phyloP scores from a whole-genome alignment of 2,888 invertebrate species.

The Drosophila rellima region DNA sequence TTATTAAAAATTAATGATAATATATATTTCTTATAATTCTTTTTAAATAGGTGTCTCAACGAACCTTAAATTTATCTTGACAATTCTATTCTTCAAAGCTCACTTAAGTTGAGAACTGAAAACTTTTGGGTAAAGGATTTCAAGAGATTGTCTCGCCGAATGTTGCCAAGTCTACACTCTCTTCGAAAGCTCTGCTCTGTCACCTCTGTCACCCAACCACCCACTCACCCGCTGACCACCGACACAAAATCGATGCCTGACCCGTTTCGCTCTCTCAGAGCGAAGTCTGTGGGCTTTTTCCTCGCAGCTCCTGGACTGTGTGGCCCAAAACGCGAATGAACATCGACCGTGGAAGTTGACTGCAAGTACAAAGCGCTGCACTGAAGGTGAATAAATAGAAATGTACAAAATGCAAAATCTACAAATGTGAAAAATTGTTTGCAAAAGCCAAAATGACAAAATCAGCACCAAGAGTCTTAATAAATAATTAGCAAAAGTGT shows the following conservation, averaged over 20 bases:
- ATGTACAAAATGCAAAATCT: slow-evolving; percentile 30
- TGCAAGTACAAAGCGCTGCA: slow-evolving; percentile 81
- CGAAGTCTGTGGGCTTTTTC: slow-evolving; percentile 71
- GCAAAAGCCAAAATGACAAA: slow-evolving; percentile 32
- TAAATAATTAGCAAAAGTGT: slow-evolving; percentile 29
- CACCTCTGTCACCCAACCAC: background rate
- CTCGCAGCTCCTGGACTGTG: slow-evolving; percentile 77
- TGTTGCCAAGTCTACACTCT: slow-evolving; percentile 53
- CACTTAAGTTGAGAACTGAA: rapidly evolving
- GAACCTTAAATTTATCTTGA: no score
- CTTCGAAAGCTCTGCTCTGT: slow-evolving; percentile 58
- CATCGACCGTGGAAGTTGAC: slow-evolving; percentile 85
- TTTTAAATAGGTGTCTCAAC: no score
- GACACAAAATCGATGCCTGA: slow-evolving; percentile 70
- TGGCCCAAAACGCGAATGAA: slow-evolving; percentile 84
- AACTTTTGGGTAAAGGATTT: slow-evolving; percentile 27
- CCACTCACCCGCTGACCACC: slow-evolving; percentile 32
- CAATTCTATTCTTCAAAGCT: background rate
- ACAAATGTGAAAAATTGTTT: slow-evolving; percentile 29
- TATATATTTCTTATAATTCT: no score
- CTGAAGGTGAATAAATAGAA: slow-evolving; percentile 73
- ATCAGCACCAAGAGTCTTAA: slow-evolving; percentile 5
- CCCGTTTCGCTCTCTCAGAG: slow-evolving; percentile 69
- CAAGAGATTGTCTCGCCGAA: slow-evolving; percentile 4
- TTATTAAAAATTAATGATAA: background rate